Conservation (phyloP, 2,888 invertebrate genomes). For the Bombylius major region DNA sequence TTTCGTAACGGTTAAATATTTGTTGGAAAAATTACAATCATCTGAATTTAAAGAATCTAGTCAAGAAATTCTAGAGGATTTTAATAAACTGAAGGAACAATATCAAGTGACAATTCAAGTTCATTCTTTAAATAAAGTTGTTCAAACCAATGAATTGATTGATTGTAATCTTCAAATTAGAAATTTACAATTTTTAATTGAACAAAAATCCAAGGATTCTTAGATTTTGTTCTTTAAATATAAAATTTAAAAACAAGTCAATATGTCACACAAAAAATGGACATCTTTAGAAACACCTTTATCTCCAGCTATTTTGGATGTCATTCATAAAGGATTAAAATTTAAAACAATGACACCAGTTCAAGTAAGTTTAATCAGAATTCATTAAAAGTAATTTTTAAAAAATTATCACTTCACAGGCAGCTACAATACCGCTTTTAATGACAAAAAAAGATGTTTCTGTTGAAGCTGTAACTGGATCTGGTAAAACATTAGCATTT, state of each 20-base stretch:
- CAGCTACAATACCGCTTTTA: slow-evolving; percentile 79
- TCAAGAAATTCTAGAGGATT: not conserved
- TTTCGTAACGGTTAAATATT: not conserved
- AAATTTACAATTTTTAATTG: not conserved
- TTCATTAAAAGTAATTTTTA: not conserved
- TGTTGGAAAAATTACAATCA: not conserved
- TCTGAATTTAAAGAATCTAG: not conserved
- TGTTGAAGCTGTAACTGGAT: slow-evolving; percentile 96
- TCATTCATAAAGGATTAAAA: slow-evolving; percentile 39
- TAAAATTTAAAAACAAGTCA: not conserved
- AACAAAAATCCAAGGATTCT: too few relatives aligned
- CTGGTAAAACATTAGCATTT: slow-evolving; percentile 95
- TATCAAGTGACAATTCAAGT: slow-evolving; percentile 24
- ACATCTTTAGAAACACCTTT: slow-evolving; percentile 38
- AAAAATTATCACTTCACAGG: slow-evolving; percentile 35
- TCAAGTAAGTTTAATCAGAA: slow-evolving; percentile 25
- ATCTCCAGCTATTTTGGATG: slow-evolving; percentile 40
- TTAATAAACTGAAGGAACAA: slow-evolving; percentile 11
- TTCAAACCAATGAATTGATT: slow-evolving; percentile 21
- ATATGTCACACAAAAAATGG: slow-evolving; percentile 33
- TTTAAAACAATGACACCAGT: slow-evolving; percentile 48
- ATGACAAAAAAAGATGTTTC: slow-evolving; percentile 90
- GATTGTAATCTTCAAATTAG: slow-evolving; percentile 25
- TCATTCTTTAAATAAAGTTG: slow-evolving; percentile 19
- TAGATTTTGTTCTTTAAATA: too few relatives aligned